A percentile compares a stretch with the other conserved stretches of the same genome.
phyloP scores from a whole-genome alignment of 2,888 invertebrate genomes.

The Sepioteuthis lessoniana region DNA sequence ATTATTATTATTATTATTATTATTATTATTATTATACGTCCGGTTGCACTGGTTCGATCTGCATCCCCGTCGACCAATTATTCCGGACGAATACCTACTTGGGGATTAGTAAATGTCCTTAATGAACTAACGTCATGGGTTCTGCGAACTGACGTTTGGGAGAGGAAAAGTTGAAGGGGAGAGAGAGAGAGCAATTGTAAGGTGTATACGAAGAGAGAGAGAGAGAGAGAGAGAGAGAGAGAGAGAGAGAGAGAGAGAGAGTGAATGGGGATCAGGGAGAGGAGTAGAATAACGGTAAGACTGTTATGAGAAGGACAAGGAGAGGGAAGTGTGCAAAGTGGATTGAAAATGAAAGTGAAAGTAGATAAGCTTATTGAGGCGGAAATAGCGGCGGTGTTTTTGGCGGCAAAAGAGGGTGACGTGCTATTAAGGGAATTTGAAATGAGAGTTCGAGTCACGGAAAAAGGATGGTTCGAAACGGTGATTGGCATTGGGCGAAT shows the following conservation, averaged over 20 bases:
- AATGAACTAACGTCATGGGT: constrained; percentile 33
- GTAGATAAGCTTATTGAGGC: neutral
- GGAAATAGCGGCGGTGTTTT: constrained; percentile 5
- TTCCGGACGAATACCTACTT: neutral
- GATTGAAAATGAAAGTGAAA: constrained; percentile 1
- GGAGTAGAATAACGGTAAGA: neutral
- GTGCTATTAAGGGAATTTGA: constrained; percentile 33
- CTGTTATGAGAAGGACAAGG: no score
- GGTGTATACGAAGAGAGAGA: no score
- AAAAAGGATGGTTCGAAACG: neutral
- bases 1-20: neutral
- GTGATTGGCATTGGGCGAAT: neutral
- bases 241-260: neutral
- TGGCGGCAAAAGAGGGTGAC: constrained; percentile 33
- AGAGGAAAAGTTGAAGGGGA: neutral
- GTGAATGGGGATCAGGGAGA: neutral
- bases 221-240: neutral
- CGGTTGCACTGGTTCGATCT: neutral
- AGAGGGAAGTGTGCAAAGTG: neutral
- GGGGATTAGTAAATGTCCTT: constrained; percentile 21
- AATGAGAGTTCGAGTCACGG: neutral
- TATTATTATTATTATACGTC: neutral
- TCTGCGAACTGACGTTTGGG: neutral
- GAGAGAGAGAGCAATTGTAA: no score
- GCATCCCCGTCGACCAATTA: neutral